Evolutionary conservation across 2,113 vertebrate genomes (phyloP), one percentile per base, ranked within the genome.

Genomic region (Prinia subflava): DNA sequence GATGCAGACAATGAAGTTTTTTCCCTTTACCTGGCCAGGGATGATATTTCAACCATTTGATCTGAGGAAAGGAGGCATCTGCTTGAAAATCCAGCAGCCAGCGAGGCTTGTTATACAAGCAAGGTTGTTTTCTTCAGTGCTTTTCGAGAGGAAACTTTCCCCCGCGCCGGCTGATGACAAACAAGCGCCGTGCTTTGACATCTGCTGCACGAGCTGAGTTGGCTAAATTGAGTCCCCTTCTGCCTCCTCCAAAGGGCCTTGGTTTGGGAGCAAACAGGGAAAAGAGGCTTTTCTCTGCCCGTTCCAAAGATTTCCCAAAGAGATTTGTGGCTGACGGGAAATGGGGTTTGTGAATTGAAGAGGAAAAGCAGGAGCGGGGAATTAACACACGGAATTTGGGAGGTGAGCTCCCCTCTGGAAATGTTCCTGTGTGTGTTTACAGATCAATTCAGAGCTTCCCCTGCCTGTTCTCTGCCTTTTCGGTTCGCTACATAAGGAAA

Each of bases 371-470:
- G 20, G 47, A 70, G 21, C 0, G 11, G 28, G 30, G 52, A 41
- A 46, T 37, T 9, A 87, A 41, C 16, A 2, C 11, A 1, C 3
- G 15, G 44, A 6, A 14, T 70, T 64, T 22, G 52, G 60, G n/a
- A 33, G 50, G 21, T 0, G 57, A 44, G 7, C 1, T 27, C 25
- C 39, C 20, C 47, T 41, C 11, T 17, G 30, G 7, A 46, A 47
- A 56, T 0, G 5, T 3, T 7, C 6, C 22, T 22, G 24, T 11
- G 1, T 2, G 0, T 11, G 7, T 3, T 19, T 18, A 41, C 4
- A 1, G 53, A 20, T 39, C 46, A 9, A 17, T 12, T 28, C 21
- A 5, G 16, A 69, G 28, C 15, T 73, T 52, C 21, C 30, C 7
- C 41, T 27, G 47, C 7, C 30, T 77, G 33, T 17, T 39, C 18